phyloP scores from a whole-genome alignment of 2,113 vertebrate genomes.

The Tragelaphus imberbis region DNA sequence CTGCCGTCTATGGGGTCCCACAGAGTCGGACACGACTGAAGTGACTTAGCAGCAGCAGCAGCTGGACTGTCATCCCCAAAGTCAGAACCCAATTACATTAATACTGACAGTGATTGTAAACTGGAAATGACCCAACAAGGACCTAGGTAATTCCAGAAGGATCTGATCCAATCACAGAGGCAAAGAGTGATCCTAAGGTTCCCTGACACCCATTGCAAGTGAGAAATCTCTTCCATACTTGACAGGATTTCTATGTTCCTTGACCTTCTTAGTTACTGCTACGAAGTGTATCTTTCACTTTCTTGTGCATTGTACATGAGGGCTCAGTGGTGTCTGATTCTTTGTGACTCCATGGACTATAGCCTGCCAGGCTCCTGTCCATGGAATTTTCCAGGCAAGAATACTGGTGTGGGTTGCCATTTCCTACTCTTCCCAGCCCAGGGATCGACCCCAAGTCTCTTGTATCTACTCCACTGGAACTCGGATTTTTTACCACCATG shows the following conservation, averaged over 20 bases:
- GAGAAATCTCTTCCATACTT: not conserved
- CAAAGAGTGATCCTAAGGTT: no score
- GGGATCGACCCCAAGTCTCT: not conserved
- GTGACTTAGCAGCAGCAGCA: no score
- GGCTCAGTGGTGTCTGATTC: not conserved
- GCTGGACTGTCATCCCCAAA: no score
- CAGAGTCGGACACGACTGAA: no score
- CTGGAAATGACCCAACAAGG: not conserved
- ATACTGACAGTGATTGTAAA: not conserved
- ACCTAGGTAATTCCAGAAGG: not conserved
- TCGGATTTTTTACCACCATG: not conserved
- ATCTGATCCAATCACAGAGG: not conserved
- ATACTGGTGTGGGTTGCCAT: not conserved
- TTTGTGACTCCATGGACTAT: not conserved
- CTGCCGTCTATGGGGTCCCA: no score
- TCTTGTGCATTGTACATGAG: not conserved
- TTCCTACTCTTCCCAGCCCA: not conserved
- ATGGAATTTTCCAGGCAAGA: not conserved
- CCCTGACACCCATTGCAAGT: no score
- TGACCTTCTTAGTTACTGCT: not conserved
- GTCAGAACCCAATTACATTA: not conserved
- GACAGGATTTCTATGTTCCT: not conserved
- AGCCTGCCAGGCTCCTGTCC: not conserved
- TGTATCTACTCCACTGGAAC: not conserved
- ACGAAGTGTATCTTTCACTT: not conserved